phyloP scores from a whole-genome alignment of 2,888 invertebrate species.

The Eilema depressum region DNA sequence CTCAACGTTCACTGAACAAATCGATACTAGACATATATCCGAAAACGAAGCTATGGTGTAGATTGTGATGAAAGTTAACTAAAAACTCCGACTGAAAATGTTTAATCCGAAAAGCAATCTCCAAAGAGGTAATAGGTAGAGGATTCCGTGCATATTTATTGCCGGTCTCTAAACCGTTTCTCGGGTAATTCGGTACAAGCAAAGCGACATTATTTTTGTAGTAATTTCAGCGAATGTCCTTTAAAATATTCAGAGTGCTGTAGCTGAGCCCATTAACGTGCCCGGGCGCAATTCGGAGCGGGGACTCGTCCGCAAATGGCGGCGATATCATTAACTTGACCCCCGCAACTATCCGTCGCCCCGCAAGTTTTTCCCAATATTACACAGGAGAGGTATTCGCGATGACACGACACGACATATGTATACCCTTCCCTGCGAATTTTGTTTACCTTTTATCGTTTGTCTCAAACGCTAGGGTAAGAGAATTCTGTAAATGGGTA shows the following conservation, averaged over 20 bases:
- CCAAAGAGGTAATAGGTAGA: constrained; percentile 79
- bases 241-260: constrained; percentile 86
- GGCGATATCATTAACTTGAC: constrained; percentile 86
- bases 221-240: constrained; percentile 86
- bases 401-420: constrained; percentile 58
- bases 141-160: constrained; percentile 84
- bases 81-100: constrained; percentile 64
- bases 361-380: constrained; percentile 84
- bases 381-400: constrained; percentile 78
- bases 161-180: constrained; percentile 83
- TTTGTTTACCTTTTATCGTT: constrained; percentile 62
- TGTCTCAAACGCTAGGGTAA: constrained; percentile 47
- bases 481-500: constrained; percentile 39
- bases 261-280: constrained; percentile 85
- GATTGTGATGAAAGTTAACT: constrained; percentile 40
- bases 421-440: constrained; percentile 53
- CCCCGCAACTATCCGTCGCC: constrained; percentile 80
- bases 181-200: constrained; percentile 85
- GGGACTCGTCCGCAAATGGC: constrained; percentile 84
- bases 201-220: constrained; percentile 86
- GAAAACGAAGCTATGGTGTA: constrained; percentile 35
- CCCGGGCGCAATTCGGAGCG: constrained; percentile 82
- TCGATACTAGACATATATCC: constrained; percentile 47
- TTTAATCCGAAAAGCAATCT: constrained; percentile 82
- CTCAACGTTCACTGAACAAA: constrained; percentile 64